Conservation (phyloP, 2,113 vertebrate species). For the Pteronura brasiliensis region DNA sequence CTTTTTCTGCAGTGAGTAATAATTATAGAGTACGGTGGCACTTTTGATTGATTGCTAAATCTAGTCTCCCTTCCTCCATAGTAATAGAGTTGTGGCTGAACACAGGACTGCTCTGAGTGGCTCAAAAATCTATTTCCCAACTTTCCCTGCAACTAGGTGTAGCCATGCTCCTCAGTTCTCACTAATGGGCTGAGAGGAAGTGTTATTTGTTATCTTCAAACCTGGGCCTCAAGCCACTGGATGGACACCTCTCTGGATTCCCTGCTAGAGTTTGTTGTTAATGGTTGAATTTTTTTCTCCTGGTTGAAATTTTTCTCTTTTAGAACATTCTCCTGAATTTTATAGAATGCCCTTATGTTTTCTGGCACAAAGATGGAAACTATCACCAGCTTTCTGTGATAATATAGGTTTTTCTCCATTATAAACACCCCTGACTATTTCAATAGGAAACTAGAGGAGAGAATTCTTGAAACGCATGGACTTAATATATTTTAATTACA, state of each 20-base stretch:
- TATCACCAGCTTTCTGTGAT: background rate
- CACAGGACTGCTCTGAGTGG: background rate
- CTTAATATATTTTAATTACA: background rate
- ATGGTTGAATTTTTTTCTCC: background rate
- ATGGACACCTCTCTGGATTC: background rate
- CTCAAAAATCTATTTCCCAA: background rate
- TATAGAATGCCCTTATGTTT: background rate
- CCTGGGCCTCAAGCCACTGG: background rate
- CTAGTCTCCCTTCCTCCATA: background rate
- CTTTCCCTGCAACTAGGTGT: background rate
- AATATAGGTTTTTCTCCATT: background rate
- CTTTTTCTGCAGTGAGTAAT: slow-evolving; percentile 1
- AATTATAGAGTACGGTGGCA: background rate
- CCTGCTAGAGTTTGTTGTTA: background rate
- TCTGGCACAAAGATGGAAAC: background rate
- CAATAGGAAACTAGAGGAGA: background rate
- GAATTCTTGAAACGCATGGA: background rate
- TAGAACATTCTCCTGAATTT: background rate
- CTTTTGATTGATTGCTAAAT: background rate
- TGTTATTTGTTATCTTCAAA: background rate
- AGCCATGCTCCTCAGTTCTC: background rate
- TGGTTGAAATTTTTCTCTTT: background rate
- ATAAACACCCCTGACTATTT: background rate
- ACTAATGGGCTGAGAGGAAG: background rate
- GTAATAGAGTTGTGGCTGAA: background rate